Evolutionary conservation across 1,140 invertebrate species (phyloP), one percentile per base, ranked within the genome.

Genomic region (Trichomalopsis sarcophagae): DNA sequence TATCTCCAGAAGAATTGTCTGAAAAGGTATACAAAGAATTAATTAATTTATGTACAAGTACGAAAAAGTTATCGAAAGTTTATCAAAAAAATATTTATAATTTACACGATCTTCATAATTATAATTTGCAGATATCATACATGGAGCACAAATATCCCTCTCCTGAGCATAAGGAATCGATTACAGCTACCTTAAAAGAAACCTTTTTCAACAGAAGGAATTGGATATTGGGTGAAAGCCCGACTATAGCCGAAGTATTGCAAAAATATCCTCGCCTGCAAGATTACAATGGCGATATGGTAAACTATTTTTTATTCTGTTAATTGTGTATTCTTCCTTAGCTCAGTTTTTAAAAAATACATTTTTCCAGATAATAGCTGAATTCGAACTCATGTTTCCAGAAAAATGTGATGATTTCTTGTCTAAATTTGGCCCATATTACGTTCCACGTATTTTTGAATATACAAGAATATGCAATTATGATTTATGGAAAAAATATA

Each of bases 281-380:
- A 33, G 86, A 85, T 73, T 87, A 83, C 77, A 81, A 85, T 82
- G 86, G 84, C 1, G 83, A 85, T 47, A 80, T 85, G 80, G 80
- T 87, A 83, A 77, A 75, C 47, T 77, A n/a, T 78, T 77, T n/a
- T 71, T 66, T 71, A 40, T 71, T 77, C 66, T 4, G 62, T 40
- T 81, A 30, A 6, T 81, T 33, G 33, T 33, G 33, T 33, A 33
- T 33, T 33, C 33, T 33, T 33, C 2, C 33, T 33, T 69, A 68
- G 50, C 47, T 27, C 27, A 66, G 21, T 81, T 10, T 50, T 80
- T 74, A 44, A 75, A 36, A 50, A 33, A 33, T 33, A 36, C 76
- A 66, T 36, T 77, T 79, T 82, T 76, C 77, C 36, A 84, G 82
- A 71, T 87, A 13, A 79, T 81, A 40, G 27, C 76, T 44, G 86